Conservation (phyloP, 2,113 vertebrate species). For the Oreochromis niloticus region DNA sequence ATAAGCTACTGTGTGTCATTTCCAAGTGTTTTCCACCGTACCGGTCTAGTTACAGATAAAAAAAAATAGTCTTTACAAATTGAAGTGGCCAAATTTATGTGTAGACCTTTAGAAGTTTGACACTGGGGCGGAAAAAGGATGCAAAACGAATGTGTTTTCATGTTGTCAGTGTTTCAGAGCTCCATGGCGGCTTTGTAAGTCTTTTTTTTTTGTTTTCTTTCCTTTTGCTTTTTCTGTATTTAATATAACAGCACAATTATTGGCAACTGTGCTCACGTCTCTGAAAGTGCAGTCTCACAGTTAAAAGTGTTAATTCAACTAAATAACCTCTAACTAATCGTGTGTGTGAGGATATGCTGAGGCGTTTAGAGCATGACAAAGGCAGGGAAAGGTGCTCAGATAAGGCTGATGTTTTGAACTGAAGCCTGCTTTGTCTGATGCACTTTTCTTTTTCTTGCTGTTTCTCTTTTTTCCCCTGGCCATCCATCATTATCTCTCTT, state of each 20-base stretch:
- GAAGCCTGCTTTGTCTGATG: neutral
- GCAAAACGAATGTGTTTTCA: neutral
- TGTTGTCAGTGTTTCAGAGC: neutral
- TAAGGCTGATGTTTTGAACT: neutral
- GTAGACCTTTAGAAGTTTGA: neutral
- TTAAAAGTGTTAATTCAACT: neutral
- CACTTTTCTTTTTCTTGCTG: neutral
- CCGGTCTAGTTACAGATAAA: neutral
- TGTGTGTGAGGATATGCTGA: neutral
- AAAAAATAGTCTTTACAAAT: rapidly evolving
- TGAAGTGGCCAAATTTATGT: neutral
- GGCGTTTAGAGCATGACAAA: neutral
- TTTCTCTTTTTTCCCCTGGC: neutral
- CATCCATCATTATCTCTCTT: conserved; percentile 35
- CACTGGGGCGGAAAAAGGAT: neutral
- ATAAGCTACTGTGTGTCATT: neutral
- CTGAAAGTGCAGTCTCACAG: neutral
- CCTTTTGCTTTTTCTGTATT: neutral
- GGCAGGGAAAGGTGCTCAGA: neutral
- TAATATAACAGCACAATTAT: neutral
- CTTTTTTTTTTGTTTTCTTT: neutral
- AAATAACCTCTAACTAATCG: neutral
- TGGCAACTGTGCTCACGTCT: neutral
- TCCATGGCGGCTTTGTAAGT: neutral
- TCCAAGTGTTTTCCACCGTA: neutral